Base-by-base conservation (phyloP, 2,113 vertebrate species). In the Calidris pugnax region DNA sequence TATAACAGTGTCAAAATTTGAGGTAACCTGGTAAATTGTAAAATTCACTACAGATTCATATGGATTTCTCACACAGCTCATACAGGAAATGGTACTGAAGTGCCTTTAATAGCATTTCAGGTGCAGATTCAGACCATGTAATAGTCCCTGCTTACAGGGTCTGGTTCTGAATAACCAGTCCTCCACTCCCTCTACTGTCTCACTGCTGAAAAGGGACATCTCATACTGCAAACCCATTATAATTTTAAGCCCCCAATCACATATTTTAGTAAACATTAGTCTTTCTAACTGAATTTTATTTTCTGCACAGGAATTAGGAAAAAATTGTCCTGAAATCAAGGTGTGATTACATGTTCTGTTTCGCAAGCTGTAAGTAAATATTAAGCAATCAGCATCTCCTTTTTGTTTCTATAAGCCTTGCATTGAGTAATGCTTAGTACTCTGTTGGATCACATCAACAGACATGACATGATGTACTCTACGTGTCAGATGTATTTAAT, bases 401-500 rank as follows among this genome's bases (percentile, higher is more conserved):
- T 93, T 74, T 89, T 73, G 17, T 81, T 87, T 87, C 84, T 92
- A 33, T 92, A 64, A 89, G 62, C 35, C 23, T 64, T 73, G 23
- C 12, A 15, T 69, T 95, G 91, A 91, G 71, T 59, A 96, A 96
- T 79, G 43, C 81, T 83, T 62, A 73, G 48, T 41, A 55, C 53
- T 85, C 22, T 48, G 22, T 56, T 87, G 66, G 84, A 85, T 94
- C 89, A 73, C 41, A 62, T 73, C 66, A 92, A n/a, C 66, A 87
- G 89, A 62, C 39, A 53, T 75, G 90, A 93, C 88, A 92, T 39
- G 84, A 67, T 89, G 81, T 94, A 85, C 84, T 82, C 62, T 89
- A 83, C 45, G 5, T 91, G 66, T 85, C 74, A 95, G 79, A 94
- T 91, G 74, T 57, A 79, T 87, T 96, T 79, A 89, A 92, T 94